Percentiles rank a stretch among this genome's conserved stretches.
phyloP scores from a whole-genome alignment of 2,888 invertebrate species.

The Pachydiplax longipennis region DNA sequence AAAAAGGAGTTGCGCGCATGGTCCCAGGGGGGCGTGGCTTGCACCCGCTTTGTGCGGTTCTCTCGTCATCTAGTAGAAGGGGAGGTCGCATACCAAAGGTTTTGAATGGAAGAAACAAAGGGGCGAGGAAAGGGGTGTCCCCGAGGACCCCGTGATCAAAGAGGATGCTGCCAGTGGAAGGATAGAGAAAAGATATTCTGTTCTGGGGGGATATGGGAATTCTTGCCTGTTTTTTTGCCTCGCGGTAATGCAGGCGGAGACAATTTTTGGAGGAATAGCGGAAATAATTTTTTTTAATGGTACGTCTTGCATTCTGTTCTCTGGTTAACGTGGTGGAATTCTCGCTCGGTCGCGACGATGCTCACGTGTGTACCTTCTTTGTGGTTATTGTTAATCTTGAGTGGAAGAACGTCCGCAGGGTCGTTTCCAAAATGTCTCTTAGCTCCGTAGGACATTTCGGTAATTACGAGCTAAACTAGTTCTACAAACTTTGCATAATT shows the following conservation, averaged over 20 bases:
- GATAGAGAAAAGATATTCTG: not conserved
- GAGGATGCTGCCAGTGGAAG: constrained; percentile 2
- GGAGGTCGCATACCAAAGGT: constrained; percentile 26
- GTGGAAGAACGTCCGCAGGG: too few species aligned
- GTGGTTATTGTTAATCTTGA: too few species aligned
- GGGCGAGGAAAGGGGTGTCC: constrained; percentile 16
- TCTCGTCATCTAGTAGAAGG: constrained; percentile 8
- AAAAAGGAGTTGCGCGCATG: not conserved
- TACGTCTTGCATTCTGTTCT: not conserved
- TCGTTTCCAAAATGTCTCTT: too few species aligned
- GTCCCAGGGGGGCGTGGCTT: constrained; percentile 35
- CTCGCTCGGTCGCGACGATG: too few species aligned
- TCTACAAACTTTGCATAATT: too few species aligned
- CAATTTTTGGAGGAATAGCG: too few species aligned
- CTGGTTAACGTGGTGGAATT: not conserved
- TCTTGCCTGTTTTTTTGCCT: not conserved
- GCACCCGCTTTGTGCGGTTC: constrained; percentile 4
- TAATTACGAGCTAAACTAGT: too few species aligned
- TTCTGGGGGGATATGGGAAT: not conserved
- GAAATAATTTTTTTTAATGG: too few species aligned
- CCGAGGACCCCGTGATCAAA: constrained; percentile 34
- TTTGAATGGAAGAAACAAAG: not conserved
- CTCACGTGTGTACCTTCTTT: too few species aligned
- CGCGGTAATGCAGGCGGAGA: not conserved
- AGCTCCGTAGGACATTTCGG: too few species aligned